A percentile compares a stretch with the other conserved stretches of the same genome.
Evolutionary conservation across 2,113 vertebrate genomes (phyloP).

Genomic region (Stegostoma tigrinum): DNA sequence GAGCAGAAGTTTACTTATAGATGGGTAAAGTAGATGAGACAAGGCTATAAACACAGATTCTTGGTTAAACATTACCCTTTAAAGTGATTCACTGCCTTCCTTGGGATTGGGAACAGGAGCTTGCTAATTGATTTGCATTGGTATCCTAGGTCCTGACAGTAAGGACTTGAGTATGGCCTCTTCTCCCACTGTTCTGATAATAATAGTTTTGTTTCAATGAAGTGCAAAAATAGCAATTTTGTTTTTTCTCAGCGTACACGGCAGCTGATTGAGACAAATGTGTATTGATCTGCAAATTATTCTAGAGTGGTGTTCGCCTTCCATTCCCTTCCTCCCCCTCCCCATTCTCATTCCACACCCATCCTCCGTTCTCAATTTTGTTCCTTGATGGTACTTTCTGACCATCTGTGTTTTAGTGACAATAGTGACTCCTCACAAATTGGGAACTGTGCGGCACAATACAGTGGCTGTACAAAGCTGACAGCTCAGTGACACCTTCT

Average conservation of each 20-base stretch:
- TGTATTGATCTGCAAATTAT: background rate
- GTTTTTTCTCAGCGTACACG: background rate
- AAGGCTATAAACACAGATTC: background rate
- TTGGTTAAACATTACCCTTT: background rate
- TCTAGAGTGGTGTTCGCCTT: background rate
- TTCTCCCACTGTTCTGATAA: background rate
- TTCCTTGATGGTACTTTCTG: background rate
- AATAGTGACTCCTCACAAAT: background rate
- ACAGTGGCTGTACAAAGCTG: background rate
- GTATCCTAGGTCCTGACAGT: background rate
- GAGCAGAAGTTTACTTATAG: background rate
- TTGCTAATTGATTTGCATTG: slow-evolving; percentile 29
- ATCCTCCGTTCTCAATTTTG: slow-evolving; percentile 7
- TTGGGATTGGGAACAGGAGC: background rate
- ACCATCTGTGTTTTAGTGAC: slow-evolving; percentile 28
- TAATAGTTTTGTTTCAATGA: slow-evolving; percentile 13
- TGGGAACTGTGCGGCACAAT: background rate
- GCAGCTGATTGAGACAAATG: background rate
- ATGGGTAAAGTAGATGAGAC: background rate
- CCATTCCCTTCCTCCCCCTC: background rate
- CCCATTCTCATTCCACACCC: background rate
- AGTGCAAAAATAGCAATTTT: slow-evolving; percentile 7
- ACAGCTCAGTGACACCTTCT: background rate
- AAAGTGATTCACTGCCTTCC: background rate
- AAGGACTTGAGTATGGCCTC: background rate